Base-by-base conservation (phyloP, 2,888 invertebrate genomes). In the Imbricaverruca yamaguchii region DNA sequence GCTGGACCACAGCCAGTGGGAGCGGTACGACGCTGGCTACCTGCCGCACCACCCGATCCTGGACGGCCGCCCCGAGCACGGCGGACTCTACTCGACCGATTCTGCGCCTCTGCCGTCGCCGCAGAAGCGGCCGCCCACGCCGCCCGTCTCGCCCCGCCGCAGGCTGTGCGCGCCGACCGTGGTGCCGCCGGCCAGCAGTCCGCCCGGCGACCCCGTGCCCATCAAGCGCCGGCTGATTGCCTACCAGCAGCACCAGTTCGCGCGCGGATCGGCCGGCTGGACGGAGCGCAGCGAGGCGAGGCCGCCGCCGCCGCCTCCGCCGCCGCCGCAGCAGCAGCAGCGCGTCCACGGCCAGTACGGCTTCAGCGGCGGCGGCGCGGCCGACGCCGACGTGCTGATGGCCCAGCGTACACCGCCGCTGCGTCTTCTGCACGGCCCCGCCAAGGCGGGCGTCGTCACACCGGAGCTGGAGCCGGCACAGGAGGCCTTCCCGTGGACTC, bases 51-150 rank as follows among this genome's bases (percentile, higher is more conserved):
- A 39, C 18, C 23, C 59, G 57, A 1, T 4, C 57, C 13, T 23
- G n/a, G 59, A 57, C 56, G 23, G 7, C n/a, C 79, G 79, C 55
- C 13, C 11, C 11, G 79, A 79, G 57, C 79, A 23, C 57, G 1
- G 23, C 9, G 57, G 57, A 57, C 7, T 23, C 10, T 65, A 23
- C 65, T 15, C 11, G 59, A n/a, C 65, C 0, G 55, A 53, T 53
- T n/a, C 69, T 23, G 8, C 25, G 15, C 39, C 39, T n/a, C 23
- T 23, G 23, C 9, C 67, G 13, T 67, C 69, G 69, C 69, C 25
- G 55, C 77, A 79, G 59, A 57, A 57, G 25, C 79, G 79, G 25
- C 79, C 79, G 56, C 57, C 79, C n/a, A 79, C 79, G 59, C 79
- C 79, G 59, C 79, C 79, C 57, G 15, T 23, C 23, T 57, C 79